Evolutionary conservation across 2,113 vertebrate genomes (phyloP).

Genomic region (Eonycteris spelaea): DNA sequence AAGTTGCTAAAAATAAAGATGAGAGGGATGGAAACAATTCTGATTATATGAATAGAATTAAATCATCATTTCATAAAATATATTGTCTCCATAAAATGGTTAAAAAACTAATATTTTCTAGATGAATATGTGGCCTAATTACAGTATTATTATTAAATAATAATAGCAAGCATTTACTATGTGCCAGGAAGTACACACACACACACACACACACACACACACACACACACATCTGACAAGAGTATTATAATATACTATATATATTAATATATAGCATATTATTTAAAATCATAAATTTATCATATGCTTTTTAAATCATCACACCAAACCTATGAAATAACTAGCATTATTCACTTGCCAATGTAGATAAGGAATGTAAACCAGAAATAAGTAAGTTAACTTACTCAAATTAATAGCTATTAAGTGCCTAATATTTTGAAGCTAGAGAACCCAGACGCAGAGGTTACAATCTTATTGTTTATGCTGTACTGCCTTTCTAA

Average conservation of each 20-base stretch:
- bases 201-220: too few relatives aligned
- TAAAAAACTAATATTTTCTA: not conserved
- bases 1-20: not conserved
- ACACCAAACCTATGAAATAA: not conserved
- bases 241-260: not conserved
- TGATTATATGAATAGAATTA: not conserved
- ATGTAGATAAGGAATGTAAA: not conserved
- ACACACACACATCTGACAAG: too few relatives aligned
- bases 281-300: not conserved
- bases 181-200: not conserved
- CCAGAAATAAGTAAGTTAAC: not conserved
- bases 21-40: not conserved
- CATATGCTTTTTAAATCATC: not conserved
- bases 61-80: not conserved
- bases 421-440: not conserved
- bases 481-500: not conserved
- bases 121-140: not conserved
- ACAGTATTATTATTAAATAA: not conserved
- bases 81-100: not conserved
- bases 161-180: not conserved
- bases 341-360: not conserved
- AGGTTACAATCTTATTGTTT: not conserved
- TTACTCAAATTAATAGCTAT: not conserved
- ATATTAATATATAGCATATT: not conserved
- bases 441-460: not conserved